Evolutionary conservation across 2,888 invertebrate genomes (phyloP), one percentile per base, ranked within the genome.

Genomic region (Saturnia pavonia): DNA sequence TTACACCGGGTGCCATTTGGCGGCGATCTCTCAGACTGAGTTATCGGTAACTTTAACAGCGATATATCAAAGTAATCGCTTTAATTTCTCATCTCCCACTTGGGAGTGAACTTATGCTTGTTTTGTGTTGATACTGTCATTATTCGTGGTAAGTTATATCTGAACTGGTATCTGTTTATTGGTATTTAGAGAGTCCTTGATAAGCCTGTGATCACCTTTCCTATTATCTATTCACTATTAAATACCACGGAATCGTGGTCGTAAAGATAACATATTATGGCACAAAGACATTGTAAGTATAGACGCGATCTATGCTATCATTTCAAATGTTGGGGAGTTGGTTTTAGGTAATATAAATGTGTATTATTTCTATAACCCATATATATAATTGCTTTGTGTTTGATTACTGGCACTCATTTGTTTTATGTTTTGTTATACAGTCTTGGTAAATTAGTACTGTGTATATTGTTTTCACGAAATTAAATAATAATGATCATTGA

Each of bases 21-120:
- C 88, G 87, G 88, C 91, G 90, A 92, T 90, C 90, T 88, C 89
- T 88, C 88, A 83, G 86, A 85, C 85, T 92, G 92, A 93, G 91
- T 93, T 94, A 94, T 92, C 91, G 92, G 90, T 83, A 91, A 92
- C 88, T 93, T 92, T 90, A 89, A 90, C 85, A 83, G 87, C 87
- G 82, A 93, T 94, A 91, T 92, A 92, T 94, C 93, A 93, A 90
- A 89, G 91, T 92, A 92, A 94, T 92, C 89, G 91, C 87, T 90
- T 93, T 92, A 94, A 92, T 94, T 92, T 92, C 93, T 92, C 92
- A 92, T 92, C 90, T 91, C 87, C 88, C 87, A 87, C 86, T 89
- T 88, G 85, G 84, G 87, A 79, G 82, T 74, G 73, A 86, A 90
- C 86, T 90, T 89, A 86, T 89, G 89, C 86, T 87, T 87, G 88